A percentile compares a stretch with the other conserved stretches of the same genome.
Conservation (phyloP, 2,797 vertebrate genomes). For the Rhyacichthys aspro region DNA sequence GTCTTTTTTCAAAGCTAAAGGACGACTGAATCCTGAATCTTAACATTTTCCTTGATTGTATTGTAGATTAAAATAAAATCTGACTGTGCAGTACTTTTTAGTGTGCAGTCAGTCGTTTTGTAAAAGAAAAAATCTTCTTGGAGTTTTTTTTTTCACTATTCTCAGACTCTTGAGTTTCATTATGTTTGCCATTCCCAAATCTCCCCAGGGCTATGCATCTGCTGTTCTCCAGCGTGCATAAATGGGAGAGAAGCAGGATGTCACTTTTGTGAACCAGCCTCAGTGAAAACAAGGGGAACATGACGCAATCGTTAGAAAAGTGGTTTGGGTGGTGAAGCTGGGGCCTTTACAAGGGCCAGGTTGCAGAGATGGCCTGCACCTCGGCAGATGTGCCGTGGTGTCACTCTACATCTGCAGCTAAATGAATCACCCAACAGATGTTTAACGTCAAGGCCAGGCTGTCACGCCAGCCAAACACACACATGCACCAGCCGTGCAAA, state of each 20-base stretch:
- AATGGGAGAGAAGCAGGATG: constrained; percentile 64
- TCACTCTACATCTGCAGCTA: constrained; percentile 70
- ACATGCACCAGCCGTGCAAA: neutral
- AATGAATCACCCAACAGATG: constrained; percentile 82
- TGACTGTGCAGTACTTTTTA: neutral
- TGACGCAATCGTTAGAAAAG: constrained; percentile 70
- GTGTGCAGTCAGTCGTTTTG: constrained; percentile 1
- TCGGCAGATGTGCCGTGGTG: constrained; percentile 78
- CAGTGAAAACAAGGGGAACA: constrained; percentile 58
- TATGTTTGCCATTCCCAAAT: constrained; percentile 76
- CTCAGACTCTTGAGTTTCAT: constrained; percentile 74
- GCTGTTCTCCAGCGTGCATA: constrained; percentile 61
- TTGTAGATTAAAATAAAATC: neutral
- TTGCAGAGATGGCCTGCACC: constrained; percentile 61
- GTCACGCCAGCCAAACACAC: constrained; percentile 66
- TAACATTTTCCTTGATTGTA: neutral
- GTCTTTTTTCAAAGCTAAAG: constrained; percentile 11
- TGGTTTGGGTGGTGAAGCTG: constrained; percentile 61
- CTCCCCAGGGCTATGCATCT: constrained; percentile 76
- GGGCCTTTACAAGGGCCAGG: constrained; percentile 61
- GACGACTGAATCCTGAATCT: neutral
- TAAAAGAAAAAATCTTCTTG: constrained; percentile 23
- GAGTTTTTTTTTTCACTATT: constrained; percentile 11
- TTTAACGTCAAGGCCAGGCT: constrained; percentile 76
- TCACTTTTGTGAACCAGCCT: constrained; percentile 74